A percentile compares a stretch with the other conserved stretches of the same genome.
Conservation (phyloP, 2,888 invertebrate genomes). For the Punctoribates punctum region DNA sequence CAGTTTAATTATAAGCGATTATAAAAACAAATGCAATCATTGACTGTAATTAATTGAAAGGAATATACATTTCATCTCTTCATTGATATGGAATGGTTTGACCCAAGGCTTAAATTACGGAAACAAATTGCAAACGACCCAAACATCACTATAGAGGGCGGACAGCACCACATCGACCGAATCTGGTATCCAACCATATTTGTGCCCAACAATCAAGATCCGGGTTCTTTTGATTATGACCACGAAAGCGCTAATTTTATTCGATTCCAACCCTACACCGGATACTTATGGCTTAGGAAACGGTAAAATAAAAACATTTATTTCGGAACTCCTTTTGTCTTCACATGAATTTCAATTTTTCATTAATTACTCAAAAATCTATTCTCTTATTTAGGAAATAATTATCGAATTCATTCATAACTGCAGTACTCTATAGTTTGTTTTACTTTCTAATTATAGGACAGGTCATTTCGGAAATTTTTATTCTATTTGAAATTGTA, state of each 20-base stretch:
- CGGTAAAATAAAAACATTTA: constrained; percentile 52
- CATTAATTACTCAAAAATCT: no score
- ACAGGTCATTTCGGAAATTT: no score
- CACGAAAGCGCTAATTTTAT: constrained; percentile 64
- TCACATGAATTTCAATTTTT: no score
- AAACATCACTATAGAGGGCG: constrained; percentile 64
- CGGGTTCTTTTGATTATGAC: constrained; percentile 54
- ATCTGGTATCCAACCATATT: constrained; percentile 46
- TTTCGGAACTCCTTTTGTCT: no score
- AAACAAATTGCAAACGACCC: background rate
- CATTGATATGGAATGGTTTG: constrained; percentile 38
- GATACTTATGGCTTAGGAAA: constrained; percentile 72
- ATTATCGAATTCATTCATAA: no score
- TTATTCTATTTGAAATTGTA: no score
- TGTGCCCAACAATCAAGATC: constrained; percentile 55
- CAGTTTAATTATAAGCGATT: background rate
- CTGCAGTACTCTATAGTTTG: no score
- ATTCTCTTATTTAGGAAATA: no score
- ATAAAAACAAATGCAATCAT: background rate
- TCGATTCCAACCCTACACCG: constrained; percentile 68
- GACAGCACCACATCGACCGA: constrained; percentile 54
- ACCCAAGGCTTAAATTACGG: constrained; percentile 16
- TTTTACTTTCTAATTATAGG: no score
- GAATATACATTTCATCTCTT: constrained; percentile 39
- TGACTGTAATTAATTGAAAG: background rate